A percentile compares a stretch with the other conserved stretches of the same genome.
Evolutionary conservation across 2,797 vertebrate genomes (phyloP).

Genomic region (Cercopithecus neglectus): DNA sequence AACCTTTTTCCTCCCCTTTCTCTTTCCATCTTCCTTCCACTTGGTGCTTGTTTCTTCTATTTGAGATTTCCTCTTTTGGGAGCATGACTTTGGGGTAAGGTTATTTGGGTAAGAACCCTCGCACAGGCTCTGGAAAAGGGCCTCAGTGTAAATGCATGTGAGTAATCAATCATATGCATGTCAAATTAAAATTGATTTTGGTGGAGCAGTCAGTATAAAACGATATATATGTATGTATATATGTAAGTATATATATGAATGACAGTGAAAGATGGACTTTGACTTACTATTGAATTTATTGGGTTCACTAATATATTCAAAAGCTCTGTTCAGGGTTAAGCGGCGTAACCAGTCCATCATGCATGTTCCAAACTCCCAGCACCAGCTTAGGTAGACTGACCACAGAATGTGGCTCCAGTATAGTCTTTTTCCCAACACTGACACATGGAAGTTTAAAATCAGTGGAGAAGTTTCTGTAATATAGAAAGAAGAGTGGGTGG

Average conservation of each 20-base stretch:
- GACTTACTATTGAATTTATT: not conserved
- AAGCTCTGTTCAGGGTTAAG: not conserved
- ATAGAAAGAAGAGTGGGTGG: constrained; percentile 15
- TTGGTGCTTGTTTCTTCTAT: not conserved
- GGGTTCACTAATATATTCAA: not conserved
- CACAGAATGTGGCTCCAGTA: not conserved
- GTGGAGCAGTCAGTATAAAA: not conserved
- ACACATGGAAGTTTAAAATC: constrained; percentile 27
- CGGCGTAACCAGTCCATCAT: not conserved
- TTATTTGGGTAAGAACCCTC: not conserved
- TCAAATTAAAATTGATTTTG: constrained; percentile 24
- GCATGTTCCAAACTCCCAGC: not conserved
- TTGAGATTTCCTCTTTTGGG: constrained; percentile 16
- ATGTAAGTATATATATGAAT: not conserved
- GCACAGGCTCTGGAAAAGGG: constrained; percentile 7
- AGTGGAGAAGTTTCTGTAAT: constrained; percentile 15
- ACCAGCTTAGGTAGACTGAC: not conserved
- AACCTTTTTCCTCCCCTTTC: not conserved
- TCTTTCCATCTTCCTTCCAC: constrained; percentile 1
- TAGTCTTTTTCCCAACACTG: not conserved
- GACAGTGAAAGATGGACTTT: not conserved
- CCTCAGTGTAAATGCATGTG: not conserved
- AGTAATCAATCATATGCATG: not conserved
- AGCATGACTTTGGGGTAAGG: constrained; percentile 7
- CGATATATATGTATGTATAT: not conserved